A percentile compares a stretch with the other conserved stretches of the same genome.
These are phyloP conservation scores for Falco novaeseelandiae DNA, from an alignment of 2,797 vertebrate genomes.

Conservation along the genomic window DNA sequence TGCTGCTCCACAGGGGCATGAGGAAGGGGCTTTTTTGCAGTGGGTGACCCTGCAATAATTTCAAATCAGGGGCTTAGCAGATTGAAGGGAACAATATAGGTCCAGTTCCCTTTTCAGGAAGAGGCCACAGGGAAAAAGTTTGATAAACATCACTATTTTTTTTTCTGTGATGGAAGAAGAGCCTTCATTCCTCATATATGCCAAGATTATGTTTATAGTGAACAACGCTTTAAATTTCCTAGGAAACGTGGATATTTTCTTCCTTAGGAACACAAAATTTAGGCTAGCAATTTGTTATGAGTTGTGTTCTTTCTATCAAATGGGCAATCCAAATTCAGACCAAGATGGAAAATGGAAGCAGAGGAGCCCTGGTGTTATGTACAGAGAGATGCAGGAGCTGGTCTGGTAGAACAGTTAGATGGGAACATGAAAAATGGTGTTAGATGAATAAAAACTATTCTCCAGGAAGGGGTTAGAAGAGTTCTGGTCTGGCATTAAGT, in stretches of 20 bases:
- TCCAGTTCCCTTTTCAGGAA: neutral
- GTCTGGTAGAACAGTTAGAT: neutral
- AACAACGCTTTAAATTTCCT: neutral
- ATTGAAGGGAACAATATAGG: neutral
- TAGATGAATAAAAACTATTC: neutral
- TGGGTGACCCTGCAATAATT: neutral
- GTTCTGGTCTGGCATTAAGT: neutral
- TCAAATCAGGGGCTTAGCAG: neutral
- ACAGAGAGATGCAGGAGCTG: neutral
- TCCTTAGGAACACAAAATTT: neutral
- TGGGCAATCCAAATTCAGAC: neutral
- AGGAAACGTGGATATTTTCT: conserved; percentile 11
- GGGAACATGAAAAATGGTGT: neutral
- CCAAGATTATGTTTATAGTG: neutral
- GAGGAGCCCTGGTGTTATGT: neutral
- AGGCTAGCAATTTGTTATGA: neutral
- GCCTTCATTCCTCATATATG: neutral
- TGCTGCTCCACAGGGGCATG: neutral
- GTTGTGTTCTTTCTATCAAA: neutral
- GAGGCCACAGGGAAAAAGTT: neutral
- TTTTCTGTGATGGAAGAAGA: neutral
- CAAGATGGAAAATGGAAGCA: neutral
- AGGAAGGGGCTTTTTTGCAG: neutral
- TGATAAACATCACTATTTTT: neutral
- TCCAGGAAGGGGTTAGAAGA: neutral